Evolutionary conservation across 2,113 vertebrate species (phyloP), one percentile per base, ranked within the genome.

Genomic region (Microtus oregoni): DNA sequence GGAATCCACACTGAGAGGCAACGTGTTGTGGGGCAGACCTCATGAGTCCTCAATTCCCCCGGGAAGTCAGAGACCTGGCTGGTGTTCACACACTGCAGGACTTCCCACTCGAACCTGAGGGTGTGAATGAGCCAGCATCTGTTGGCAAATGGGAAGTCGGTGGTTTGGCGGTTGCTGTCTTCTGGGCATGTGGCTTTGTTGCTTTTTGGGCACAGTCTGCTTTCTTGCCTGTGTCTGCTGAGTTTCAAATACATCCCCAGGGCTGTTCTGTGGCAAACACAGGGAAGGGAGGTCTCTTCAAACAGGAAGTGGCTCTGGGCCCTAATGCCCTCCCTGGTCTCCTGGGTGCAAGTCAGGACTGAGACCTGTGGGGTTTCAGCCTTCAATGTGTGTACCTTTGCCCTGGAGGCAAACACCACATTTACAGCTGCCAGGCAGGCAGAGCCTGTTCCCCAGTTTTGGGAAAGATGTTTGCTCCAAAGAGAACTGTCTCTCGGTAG

Each of bases 101-200:
- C 19, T 26, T 82, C 35, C 76, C 90, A 4, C 28, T n/a, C 0
- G 28, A 50, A 6, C 73, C 82, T 50, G 26, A 41, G 72, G 55
- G 41, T 30, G 30, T 86, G 0, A 5, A 20, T 79, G 26, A 24
- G 10, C 77, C 0, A 55, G 13, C 70, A 5, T 83, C 44, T 41
- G 2, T 86, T 47, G 78, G 75, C 93, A 44, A 47, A 68, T 58
- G 15, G 19, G 90, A 97, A 97, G 96, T 98, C 97, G 75, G 79
- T n/a, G 26, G 52, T 22, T 83, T 52, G 38, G 24, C 0, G 0
- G 32, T 26, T 2, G 65, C 41, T 52, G 7, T 61, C 28, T 35
- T 55, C 19, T 17, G 73, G 58, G 55, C 78, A 12, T 19, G 86
- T 58, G 88, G 68, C 77, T 88, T 73, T 73, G 38, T 78, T 76